Base-by-base conservation (phyloP, 2,113 vertebrate species). In the Misgurnus mizolepis region DNA sequence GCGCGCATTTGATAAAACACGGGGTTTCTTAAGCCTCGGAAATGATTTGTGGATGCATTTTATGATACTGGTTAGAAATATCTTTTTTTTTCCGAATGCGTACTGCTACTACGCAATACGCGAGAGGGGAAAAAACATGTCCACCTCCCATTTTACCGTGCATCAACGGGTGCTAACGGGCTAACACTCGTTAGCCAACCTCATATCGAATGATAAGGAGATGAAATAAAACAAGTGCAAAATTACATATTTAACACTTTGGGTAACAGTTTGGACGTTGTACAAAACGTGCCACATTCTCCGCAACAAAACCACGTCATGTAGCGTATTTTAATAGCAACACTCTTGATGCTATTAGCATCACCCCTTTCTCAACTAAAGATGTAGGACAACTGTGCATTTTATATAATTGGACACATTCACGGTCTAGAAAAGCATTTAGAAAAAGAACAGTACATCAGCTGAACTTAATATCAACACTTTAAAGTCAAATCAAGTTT, bases 131-230 rank as follows among this genome's bases (percentile, higher is more conserved):
- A 89, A 86, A 92, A 88, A 92, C 89, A 91, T 85, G 92, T 93
- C 91, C 94, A 93, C 92, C 92, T 94, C 91, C 91, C 90, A 89
- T 93, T 91, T 92, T 92, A 90, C 89, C 89, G 91, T 91, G 91
- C 92, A 91, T 93, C 92, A 92, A 88, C 90, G 92, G 85, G 85
- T 90, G 90, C 92, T 93, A 92, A 90, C 85, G 61, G 86, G 88
- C 88, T 91, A 90, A 88, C 86, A 45, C 81, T 77, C 22, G 82
- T 62, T 91, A 91, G 90, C 90, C 79, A 79, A 82, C 75, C 79
- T 79, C 67, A 10, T 53, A 70, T 62, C 41, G 49, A 85, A 82
- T 82, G 61, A 56, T 60, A 49, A 75, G 18, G 43, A 64, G 18
- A 34, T 27, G 18, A 77, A 66, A 41, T 47, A 14, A 15, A 8